Evolutionary conservation across 2,888 invertebrate species (phyloP), one percentile per base, ranked within the genome.

Genomic region (Drymonia ruficornis): DNA sequence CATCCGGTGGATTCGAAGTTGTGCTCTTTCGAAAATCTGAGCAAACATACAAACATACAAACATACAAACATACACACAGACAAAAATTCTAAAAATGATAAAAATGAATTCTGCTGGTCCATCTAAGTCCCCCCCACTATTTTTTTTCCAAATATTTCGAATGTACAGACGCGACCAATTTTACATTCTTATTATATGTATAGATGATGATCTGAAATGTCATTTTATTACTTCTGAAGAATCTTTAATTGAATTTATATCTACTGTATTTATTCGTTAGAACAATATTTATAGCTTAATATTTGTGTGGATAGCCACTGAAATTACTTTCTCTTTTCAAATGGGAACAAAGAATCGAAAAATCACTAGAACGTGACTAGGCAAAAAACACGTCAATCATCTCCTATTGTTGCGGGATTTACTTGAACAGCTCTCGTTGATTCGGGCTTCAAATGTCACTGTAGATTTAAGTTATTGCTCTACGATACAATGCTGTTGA

Each of bases 241-340:
- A 40, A 9, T 6, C 11, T 11, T 38, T 9, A 15, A 38, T 40
- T 1, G 16, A 40, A 40, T 16, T 16, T 38, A 1, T 38, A 38
- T n/a, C 11, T 16, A 16, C 16, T n/a, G 36, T 36, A 31, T 36
- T 36, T 36, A 36, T 6, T 44, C 23, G 13, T 2, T 49, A 47
- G 44, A 52, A 36, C 50, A 52, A 47, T 50, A 34, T 34, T 44
- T 52, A 42, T 43, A 18, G 19, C 43, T 18, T 11, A 23, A 61
- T 63, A 61, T 61, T 59, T 64, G 49, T 50, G 48, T 57, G 58
- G 51, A 54, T 61, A 52, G 56, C 52, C 52, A 53, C 56, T 63
- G 65, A 65, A 67, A 69, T 70, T 65, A 74, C 85, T 87, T 84
- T 85, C 83, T 81, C 79, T 81, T 80, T 73, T 74, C 63, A 65